phyloP scores from a whole-genome alignment of 2,888 invertebrate genomes.

The Antheraea assamensis region DNA sequence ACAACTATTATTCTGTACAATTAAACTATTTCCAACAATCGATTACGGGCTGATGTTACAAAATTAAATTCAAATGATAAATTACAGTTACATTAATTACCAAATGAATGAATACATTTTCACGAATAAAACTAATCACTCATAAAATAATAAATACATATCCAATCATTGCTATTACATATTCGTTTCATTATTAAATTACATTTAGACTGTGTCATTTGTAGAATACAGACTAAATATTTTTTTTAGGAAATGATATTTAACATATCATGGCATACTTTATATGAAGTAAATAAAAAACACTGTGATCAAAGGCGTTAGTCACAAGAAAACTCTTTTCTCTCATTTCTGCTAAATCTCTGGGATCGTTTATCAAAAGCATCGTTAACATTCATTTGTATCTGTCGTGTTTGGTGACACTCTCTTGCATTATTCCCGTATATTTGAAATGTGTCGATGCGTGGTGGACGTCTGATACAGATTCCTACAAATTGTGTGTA shows the following conservation, averaged over 20 bases:
- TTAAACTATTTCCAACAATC: background rate
- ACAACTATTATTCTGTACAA: background rate
- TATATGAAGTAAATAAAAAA: background rate
- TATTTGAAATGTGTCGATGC: conserved; percentile 25
- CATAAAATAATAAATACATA: background rate
- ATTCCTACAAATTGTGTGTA: conserved; percentile 1
- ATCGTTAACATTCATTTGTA: conserved; percentile 41
- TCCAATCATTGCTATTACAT: background rate
- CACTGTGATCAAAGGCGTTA: conserved; percentile 1
- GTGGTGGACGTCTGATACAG: conserved; percentile 2
- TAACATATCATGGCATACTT: background rate
- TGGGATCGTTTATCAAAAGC: conserved; percentile 40
- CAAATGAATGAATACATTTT: background rate
- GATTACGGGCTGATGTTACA: background rate
- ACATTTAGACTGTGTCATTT: background rate
- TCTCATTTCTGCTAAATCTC: conserved; percentile 23
- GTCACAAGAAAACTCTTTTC: conserved; percentile 15
- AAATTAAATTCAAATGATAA: background rate
- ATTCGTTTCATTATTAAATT: background rate
- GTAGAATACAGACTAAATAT: background rate
- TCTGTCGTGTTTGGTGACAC: conserved; percentile 37
- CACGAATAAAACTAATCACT: background rate
- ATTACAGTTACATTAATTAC: too few species aligned
- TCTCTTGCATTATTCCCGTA: conserved; percentile 32
- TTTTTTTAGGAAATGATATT: background rate